Evolutionary conservation across 2,888 invertebrate genomes (phyloP), one percentile per base, ranked within the genome.

Genomic region (Drosophila aldrichi): DNA sequence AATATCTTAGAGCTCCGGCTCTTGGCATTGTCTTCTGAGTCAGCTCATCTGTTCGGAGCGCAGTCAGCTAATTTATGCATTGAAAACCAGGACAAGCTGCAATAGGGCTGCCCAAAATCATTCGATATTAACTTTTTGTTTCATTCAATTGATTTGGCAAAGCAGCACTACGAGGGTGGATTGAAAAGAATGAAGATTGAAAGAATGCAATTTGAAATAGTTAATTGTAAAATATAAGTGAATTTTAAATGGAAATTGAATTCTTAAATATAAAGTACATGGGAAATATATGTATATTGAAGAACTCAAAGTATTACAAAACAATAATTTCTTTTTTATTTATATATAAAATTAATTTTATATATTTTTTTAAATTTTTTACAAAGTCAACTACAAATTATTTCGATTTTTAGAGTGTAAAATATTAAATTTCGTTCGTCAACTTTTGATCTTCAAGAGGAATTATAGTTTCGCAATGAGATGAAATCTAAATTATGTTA

Each of bases 31-130:
- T 34, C 44, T 63, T 57, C 12, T 16, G 12, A 43, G 46, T 25
- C 25, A 29, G 46, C 58, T 56, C 66, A 74, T 59, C 60, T 63
- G 73, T 25, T 25, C 36, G 40, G 10, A 12, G 18, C 36, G 25
- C 46, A 55, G n/a, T 38, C 29, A 52, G 69, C 51, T 76, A 65
- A 71, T 71, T 79, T 87, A 82, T 84, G 88, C 71, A 74, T 79
- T 56, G 55, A 66, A 70, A 60, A 60, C 22, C 20, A 48, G 43
- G 34, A 56, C 51, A 62, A 55, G 20, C 57, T 64, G 48, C 46
- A 59, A 36, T 52, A 59, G 78, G 66, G 68, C 74, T 58, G 58
- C 52, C 46, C 16, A 46, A 57, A 49, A 36, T 68, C 43, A 71
- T 66, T 76, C 55, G 58, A 43, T 14, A 25, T 61, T 41, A 63